These are phyloP conservation scores for Eupithecia abbreviata DNA, from an alignment of 2,888 invertebrate genomes.

Conservation along the genomic window DNA sequence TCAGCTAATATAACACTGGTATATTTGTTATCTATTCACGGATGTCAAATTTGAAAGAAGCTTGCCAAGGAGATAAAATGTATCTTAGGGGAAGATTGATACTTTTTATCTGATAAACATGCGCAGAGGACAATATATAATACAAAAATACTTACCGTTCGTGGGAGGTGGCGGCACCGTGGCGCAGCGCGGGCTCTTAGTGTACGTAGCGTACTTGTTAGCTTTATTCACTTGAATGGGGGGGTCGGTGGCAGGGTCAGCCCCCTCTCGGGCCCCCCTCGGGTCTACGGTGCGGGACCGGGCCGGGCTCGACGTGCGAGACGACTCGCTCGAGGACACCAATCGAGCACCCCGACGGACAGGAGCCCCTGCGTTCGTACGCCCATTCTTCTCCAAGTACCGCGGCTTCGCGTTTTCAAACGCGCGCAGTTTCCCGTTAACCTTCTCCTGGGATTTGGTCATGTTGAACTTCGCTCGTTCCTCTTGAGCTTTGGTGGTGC, in stretches of 20 bases:
- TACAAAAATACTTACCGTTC: conserved; percentile 56
- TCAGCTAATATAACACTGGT: neutral
- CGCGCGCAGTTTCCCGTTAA: conserved; percentile 52
- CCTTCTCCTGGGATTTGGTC: conserved; percentile 55
- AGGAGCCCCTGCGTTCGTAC: neutral
- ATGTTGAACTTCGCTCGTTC: conserved; percentile 72
- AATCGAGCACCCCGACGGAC: conserved; percentile 33
- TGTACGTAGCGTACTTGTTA: conserved; percentile 74
- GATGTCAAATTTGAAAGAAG: neutral
- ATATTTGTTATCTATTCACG: neutral
- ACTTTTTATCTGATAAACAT: neutral
- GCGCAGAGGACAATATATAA: neutral
- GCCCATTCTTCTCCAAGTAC: conserved; percentile 80
- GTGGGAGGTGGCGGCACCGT: conserved; percentile 53
- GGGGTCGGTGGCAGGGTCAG: conserved; percentile 78
- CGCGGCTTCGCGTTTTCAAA: conserved; percentile 81
- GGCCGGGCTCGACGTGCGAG: conserved; percentile 87
- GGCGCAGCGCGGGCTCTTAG: conserved; percentile 63
- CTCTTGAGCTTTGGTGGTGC: conserved; percentile 76
- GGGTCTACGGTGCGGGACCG: conserved; percentile 72
- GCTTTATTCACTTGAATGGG: conserved; percentile 70
- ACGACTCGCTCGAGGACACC: conserved; percentile 86
- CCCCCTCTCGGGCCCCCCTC: conserved; percentile 76
- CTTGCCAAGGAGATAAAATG: neutral
- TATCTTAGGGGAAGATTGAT: neutral